Evolutionary conservation across 2,797 vertebrate genomes (phyloP), one percentile per base, ranked within the genome.

Genomic region (Coracias cyanogaster): DNA sequence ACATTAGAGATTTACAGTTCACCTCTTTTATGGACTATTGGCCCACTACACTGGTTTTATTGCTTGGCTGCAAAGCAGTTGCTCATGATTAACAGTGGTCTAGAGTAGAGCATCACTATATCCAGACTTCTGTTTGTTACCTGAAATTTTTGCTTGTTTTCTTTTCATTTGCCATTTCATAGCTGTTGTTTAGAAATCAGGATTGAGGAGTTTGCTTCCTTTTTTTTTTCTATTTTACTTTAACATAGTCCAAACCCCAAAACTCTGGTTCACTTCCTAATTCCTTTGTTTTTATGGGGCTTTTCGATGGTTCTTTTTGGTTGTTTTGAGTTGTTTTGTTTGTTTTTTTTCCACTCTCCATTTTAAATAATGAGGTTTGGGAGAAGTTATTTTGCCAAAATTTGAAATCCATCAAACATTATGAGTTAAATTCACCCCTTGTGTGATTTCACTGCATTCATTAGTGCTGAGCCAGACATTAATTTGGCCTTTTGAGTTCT

Each of bases 331-430:
- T 8, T 48, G 31, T n/a, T 4, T 6, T 15, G 15, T 14, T 17
- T 10, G 1, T 1, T 58, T 66, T 45, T 45, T n/a, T 33, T 29
- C 22, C 10, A 39, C 6, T 57, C 22, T 64, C 5, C 15, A 67
- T 92, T 73, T 93, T 28, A 58, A 64, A 39, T 80, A 85, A 77
- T n/a, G 55, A 90, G 16, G 5, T 82, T 74, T 70, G 28, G 26
- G 67, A 82, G 6, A 91, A 80, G 89, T 7, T 57, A 62, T 67
- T 94, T 65, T 85, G 64, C 78, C 71, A 69, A 52, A 94, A 74
- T 82, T 74, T 91, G 41, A 64, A 82, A 25, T 71, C 45, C 29
- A 51, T 91, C 52, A 82, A 78, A 67, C 2, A 78, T 85, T 85
- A 82, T 78, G 41, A 85, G 67, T 60, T 80, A 67, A 91, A 82